Evolutionary conservation across 2,888 invertebrate genomes (phyloP).

Genomic region (Caenorhabditis panamensis): DNA sequence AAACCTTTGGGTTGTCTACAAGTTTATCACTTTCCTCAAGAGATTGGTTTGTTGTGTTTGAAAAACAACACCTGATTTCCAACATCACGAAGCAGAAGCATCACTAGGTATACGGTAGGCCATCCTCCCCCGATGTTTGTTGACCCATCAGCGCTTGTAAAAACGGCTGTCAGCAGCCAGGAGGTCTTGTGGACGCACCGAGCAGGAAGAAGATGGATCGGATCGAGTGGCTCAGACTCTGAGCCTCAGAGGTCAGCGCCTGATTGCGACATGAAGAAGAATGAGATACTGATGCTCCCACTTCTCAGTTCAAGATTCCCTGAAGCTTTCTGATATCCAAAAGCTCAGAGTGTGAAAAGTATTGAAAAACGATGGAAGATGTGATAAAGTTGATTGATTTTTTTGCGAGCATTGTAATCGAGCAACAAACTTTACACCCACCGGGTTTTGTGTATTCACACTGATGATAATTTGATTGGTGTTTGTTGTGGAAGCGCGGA

Average conservation of each 20-base stretch:
- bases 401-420: conserved; percentile 45
- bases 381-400: neutral
- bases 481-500: conserved; percentile 26
- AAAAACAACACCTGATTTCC: conserved; percentile 7
- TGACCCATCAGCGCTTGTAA: conserved; percentile 50
- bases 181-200: neutral
- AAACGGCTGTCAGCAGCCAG: conserved; percentile 51
- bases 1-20: too few species aligned
- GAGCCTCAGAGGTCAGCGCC: neutral
- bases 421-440: conserved; percentile 29
- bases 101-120: conserved; percentile 31
- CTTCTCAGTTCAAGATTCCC: too few species aligned
- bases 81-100: neutral
- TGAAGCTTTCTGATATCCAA: too few species aligned
- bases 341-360: neutral
- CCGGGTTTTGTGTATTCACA: conserved; percentile 32
- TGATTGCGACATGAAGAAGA: neutral
- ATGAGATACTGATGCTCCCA: too few species aligned
- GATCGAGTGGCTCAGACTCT: conserved; percentile 22
- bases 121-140: conserved; percentile 45
- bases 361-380: conserved; percentile 2
- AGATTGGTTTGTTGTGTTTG: too few species aligned
- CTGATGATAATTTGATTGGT: conserved; percentile 55
- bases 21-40: too few species aligned
- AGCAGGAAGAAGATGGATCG: conserved; percentile 43